Base-by-base conservation (phyloP, 2,113 vertebrate genomes). In the Anguilla japonica region DNA sequence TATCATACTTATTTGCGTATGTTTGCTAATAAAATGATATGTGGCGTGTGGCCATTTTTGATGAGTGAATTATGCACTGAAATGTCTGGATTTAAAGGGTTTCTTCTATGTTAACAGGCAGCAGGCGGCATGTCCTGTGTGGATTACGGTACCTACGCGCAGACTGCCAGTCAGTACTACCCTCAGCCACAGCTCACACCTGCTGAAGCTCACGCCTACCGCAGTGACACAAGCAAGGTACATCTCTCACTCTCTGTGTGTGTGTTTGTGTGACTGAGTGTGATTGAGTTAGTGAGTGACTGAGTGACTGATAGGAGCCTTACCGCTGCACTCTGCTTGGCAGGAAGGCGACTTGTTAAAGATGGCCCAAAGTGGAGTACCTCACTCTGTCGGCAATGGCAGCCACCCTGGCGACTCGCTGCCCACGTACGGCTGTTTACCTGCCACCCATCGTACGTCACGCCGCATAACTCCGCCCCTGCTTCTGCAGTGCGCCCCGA, bases 71-170 rank as follows among this genome's bases (percentile, higher is more conserved):
- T 13, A 78, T 29, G 29, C 22, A 29, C 11, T 78, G 75, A 41
- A 84, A 43, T 84, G 40, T 84, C 18, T 80, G 8, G 16, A 8
- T 86, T 26, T 83, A 79, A 83, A 81, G 4, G 13, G 18, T 81
- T 60, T 29, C 14, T 75, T 89, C 16, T 89, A 60, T 94, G 82
- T 82, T 88, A 79, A 50, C 90, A 96, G 96, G 91, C 93, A 87
- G 85, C 93, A 53, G 41, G 91, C 0, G 92, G 91, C 50, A 87
- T 93, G n/a, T 89, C 91, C 82, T 95, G 94, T 84, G 93, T 94
- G 71, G 95, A 93, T 90, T 96, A 94, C 92, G 94, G 84, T 34
- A 91, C 95, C 87, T 96, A 95, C 94, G 94, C 97, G 93, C 95
- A 95, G 90, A 94, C 95, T 2, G 85, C 96, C 75, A 95, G 96